Evolutionary conservation across 2,888 invertebrate species (phyloP).

Genomic region (Oxycera nigricornis): DNA sequence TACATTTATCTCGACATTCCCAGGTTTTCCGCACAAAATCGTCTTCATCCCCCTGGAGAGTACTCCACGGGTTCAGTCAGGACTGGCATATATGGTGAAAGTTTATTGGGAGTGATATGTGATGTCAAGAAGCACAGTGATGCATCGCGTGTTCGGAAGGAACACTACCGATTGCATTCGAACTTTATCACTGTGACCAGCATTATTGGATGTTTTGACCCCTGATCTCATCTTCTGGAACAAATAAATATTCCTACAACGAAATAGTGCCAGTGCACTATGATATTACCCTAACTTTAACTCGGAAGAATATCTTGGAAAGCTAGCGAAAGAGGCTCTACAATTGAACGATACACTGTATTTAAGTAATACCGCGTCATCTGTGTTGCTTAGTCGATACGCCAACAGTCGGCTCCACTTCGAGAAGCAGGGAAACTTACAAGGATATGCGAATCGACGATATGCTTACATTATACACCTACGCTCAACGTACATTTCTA

Average conservation of each 20-base stretch:
- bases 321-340: too few species aligned
- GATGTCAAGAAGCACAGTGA: conserved; percentile 3
- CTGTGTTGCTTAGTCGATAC: conserved; percentile 22
- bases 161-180: too few species aligned
- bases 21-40: conserved; percentile 47
- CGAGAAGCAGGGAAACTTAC: conserved; percentile 6
- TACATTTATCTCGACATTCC: conserved; percentile 51
- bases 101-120: conserved; percentile 37
- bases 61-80: conserved; percentile 23
- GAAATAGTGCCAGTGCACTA: too few species aligned
- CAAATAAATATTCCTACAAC: too few species aligned
- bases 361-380: conserved; percentile 14
- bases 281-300: too few species aligned
- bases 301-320: too few species aligned
- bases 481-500: conserved; percentile 17
- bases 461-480: conserved; percentile 40
- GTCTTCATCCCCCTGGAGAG: conserved; percentile 45
- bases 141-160: too few species aligned
- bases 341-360: conserved; percentile 34
- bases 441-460: conserved; percentile 40
- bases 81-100: conserved; percentile 20
- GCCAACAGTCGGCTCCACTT: conserved; percentile 17
- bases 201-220: too few species aligned
- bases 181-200: too few species aligned
- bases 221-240: too few species aligned